Percentiles rank a stretch among this genome's conserved stretches.
These are phyloP conservation scores for Gorsachius goisagi DNA, from an alignment of 2,113 vertebrate species.

Conservation along the genomic window DNA sequence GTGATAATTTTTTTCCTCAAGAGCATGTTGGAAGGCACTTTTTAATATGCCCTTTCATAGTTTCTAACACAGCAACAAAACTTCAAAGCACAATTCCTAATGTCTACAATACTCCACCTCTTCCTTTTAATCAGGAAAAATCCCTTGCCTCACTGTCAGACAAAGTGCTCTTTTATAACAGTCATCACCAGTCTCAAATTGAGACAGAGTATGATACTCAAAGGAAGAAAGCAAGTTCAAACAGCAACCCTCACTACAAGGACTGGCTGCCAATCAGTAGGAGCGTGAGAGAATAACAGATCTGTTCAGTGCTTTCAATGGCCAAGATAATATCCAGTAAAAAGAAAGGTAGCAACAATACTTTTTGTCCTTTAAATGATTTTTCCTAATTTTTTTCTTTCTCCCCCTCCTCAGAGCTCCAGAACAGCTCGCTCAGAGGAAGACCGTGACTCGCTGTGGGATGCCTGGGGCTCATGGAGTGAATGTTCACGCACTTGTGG, in stretches of 20 bases:
- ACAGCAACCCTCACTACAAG: background rate
- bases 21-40: background rate
- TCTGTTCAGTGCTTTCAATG: background rate
- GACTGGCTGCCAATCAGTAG: background rate
- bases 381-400: background rate
- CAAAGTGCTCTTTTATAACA: background rate
- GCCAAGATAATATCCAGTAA: background rate
- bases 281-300: background rate
- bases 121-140: background rate
- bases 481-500: conserved; percentile 96
- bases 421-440: conserved; percentile 90
- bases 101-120: background rate
- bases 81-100: background rate
- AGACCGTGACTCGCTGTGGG: conserved; percentile 90
- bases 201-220: background rate
- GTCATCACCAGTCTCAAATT: background rate
- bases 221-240: background rate
- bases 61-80: background rate
- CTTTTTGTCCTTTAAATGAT: background rate
- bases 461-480: conserved; percentile 95
- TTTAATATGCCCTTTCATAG: background rate
- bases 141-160: background rate
- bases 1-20: background rate
- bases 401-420: conserved; percentile 79
- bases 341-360: background rate